Base-by-base conservation (phyloP, 2,888 invertebrate species). In the Drosophila putrida region DNA sequence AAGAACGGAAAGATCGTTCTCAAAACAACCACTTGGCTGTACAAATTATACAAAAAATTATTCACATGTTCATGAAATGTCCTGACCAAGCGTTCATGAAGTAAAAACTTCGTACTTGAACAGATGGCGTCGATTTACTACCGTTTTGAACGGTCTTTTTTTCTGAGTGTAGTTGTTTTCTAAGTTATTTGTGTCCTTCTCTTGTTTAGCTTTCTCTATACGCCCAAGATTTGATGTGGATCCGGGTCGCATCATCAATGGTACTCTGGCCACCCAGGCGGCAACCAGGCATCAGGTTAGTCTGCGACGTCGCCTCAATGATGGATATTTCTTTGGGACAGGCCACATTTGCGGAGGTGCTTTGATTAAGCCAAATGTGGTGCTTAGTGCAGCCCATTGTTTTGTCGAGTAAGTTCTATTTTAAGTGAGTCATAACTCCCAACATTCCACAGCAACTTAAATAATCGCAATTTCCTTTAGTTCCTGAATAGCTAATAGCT, bases 271-370 rank as follows among this genome's bases (percentile, higher is more conserved):
- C 31, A 50, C 10, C 2, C 27, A 69, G 68, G 79, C 80, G n/a
- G 78, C 80, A 4, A 91, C 90, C 11, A 78, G 84, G 36, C 91
- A 92, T 73, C 91, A 92, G 66, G 85, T 90, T 2, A 90, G 92
- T 8, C 61, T 92, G 1, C 81, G 86, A 8, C 76, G 75, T 20
- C 84, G 91, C 13, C 54, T 75, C 6, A 88, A 82, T 58, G 86
- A 88, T 54, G 85, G 80, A 27, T 82, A 76, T 44, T 90, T 78
- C 66, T 92, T 85, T 62, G 91, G 92, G 9, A 82, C 85, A 2
- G 92, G 92, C 0, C 91, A 92, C 71, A 68, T 91, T 11, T 92
- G 91, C 44, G 91, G 91, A 3, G 91, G 90, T 4, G 68, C 91
- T 0, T 64, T 92, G 47, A 90, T 92, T 47, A 64, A 73, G 3